Base-by-base conservation (phyloP, 2,113 vertebrate genomes). In the Centrocercus urophasianus region DNA sequence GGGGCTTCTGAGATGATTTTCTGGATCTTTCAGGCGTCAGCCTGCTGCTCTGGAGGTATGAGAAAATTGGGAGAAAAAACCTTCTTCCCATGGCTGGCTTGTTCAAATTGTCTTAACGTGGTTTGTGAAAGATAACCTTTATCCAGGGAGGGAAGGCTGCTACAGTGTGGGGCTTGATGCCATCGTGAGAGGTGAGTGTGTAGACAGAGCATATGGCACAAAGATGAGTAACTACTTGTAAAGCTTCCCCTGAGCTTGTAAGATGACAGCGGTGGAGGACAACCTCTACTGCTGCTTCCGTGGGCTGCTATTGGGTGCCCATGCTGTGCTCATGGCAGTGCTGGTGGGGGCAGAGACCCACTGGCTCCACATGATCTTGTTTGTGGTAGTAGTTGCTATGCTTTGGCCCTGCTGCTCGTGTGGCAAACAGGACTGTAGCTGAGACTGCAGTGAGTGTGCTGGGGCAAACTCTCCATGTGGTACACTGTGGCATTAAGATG, bases 121-220 rank as follows among this genome's bases (percentile, higher is more conserved):
- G 11, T n/a, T 8, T 54, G 74, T 78, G 81, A 81, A 79, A 64
- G 61, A 34, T 32, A 34, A 54, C 64, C 57, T 52, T 42, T 11
- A 8, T 4, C 42, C 3, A 1, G 9, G 59, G 34, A 15, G 24
- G 34, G 45, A 30, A 7, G 4, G 10, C 0, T 3, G 19, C 0
- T 3, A 10, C 1, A 45, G 38, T 6, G 14, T 0, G 6, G 50
- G 25, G 52, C 57, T 85, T 30, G 10, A 3, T 65, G 71, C 61
- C 28, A 63, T 32, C 19, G 42, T 7, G 65, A 56, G 28, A 34
- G 9, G 8, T 10, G 12, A 6, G 22, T 38, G 50, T 52, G 50
- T 52, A 36, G 56, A 8, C 34, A 50, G 57, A 3, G 3, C 4
- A 1, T 13, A 13, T 16, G 22, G 42, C 13, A 10, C 0, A 47